Evolutionary conservation across 1,140 invertebrate species (phyloP).

Genomic region (Drosophila navojoa): DNA sequence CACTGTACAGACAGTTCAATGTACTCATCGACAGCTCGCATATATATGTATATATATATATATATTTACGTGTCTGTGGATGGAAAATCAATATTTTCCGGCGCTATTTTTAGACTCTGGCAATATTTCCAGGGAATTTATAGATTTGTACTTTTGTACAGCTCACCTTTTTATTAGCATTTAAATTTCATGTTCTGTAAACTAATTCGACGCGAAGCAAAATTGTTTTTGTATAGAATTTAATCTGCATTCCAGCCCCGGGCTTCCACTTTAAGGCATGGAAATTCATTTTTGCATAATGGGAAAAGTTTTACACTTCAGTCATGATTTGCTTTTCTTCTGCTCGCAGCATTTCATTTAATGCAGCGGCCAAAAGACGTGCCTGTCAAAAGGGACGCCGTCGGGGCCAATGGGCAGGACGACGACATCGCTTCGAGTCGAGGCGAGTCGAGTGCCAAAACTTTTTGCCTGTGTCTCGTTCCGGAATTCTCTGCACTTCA

Average conservation of each 20-base stretch:
- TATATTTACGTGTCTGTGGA: too few species aligned
- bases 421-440: constrained; percentile 12
- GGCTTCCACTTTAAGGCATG: constrained; percentile 62
- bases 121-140: too few species aligned
- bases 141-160: too few species aligned
- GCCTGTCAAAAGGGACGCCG: constrained; percentile 39
- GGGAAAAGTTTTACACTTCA: constrained; percentile 79
- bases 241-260: constrained; percentile 29
- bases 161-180: background rate
- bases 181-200: background rate
- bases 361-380: constrained; percentile 72
- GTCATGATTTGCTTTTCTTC: constrained; percentile 63
- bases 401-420: background rate
- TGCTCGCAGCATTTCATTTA: constrained; percentile 61
- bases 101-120: too few species aligned
- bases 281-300: constrained; percentile 81
- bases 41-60: too few species aligned
- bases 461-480: constrained; percentile 53
- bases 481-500: constrained; percentile 25
- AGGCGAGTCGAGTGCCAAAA: constrained; percentile 55
- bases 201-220: background rate
- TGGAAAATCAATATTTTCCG: too few species aligned
- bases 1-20: constrained; percentile 56
- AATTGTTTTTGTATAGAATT: constrained; percentile 27
- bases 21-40: constrained; percentile 41